Percentiles rank a stretch among this genome's conserved stretches.
Conservation (phyloP, 1,140 invertebrate species). For the Drosophila murphyi region DNA sequence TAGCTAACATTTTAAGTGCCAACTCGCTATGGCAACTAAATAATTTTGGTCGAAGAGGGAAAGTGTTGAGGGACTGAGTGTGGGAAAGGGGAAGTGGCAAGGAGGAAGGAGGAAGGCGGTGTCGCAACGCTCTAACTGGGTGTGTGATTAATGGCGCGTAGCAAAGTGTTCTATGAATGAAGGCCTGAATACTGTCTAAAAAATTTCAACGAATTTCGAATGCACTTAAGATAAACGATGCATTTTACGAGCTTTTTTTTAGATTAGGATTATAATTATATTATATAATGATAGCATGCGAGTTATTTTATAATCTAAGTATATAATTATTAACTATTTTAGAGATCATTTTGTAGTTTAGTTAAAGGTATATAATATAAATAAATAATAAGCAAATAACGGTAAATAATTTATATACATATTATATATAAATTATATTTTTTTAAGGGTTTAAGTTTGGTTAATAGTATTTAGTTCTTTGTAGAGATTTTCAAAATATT, state of each 20-base stretch:
- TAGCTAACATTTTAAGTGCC: constrained; percentile 79
- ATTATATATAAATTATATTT: background rate
- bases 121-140: background rate
- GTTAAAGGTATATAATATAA: no score
- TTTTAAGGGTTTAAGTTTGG: no score
- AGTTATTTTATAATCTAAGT: no score
- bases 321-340: no score
- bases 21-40: constrained; percentile 73
- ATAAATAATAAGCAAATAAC: no score
- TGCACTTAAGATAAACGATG: constrained; percentile 8
- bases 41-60: constrained; percentile 22
- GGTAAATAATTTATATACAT: no score
- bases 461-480: no score
- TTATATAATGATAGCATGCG: no score
- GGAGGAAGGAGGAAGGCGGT: background rate
- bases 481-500: no score
- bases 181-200: background rate
- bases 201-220: constrained; percentile 2
- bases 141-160: constrained; percentile 65
- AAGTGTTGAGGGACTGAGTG: background rate
- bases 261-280: no score
- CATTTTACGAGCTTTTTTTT: background rate
- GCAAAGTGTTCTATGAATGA: constrained; percentile 31
- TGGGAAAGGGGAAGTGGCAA: background rate
- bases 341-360: no score